phyloP scores from a whole-genome alignment of 2,888 invertebrate species.

The Escarpia spicata region DNA sequence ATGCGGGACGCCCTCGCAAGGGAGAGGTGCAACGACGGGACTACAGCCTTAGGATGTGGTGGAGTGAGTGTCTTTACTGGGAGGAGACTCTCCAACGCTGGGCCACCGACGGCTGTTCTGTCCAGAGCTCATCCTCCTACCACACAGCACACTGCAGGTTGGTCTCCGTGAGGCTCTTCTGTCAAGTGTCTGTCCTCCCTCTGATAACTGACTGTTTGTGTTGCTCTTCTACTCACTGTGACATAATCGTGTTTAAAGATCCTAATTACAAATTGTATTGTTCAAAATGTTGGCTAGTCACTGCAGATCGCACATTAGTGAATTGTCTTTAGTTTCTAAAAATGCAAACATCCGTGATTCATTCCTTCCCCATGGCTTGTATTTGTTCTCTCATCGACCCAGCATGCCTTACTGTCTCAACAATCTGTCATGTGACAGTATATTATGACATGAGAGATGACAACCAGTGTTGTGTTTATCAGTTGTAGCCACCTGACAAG shows the following conservation, averaged over 20 bases:
- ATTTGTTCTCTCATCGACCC: no score
- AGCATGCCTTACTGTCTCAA: no score
- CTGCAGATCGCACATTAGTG: no score
- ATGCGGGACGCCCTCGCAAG: slow-evolving; percentile 52
- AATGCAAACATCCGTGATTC: no score
- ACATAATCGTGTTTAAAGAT: no score
- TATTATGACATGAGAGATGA: background rate
- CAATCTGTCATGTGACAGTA: no score
- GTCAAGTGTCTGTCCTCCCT: background rate
- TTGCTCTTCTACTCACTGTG: no score
- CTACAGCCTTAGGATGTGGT: slow-evolving; percentile 59
- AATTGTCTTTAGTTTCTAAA: no score
- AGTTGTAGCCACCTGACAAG: slow-evolving; percentile 61
- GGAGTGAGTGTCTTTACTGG: slow-evolving; percentile 61
- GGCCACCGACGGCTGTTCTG: slow-evolving; percentile 55
- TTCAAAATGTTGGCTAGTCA: no score
- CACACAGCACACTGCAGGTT: slow-evolving; percentile 54
- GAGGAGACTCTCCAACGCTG: slow-evolving; percentile 46
- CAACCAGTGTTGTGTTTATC: slow-evolving; percentile 20
- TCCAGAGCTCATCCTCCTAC: slow-evolving; percentile 48
- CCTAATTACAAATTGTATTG: no score
- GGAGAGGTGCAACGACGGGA: slow-evolving; percentile 53
- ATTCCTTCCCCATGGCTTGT: no score
- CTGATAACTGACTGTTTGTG: background rate
- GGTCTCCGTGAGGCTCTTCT: slow-evolving; percentile 14